phyloP scores from a whole-genome alignment of 2,888 invertebrate species.

The Alentia gelatinosa region DNA sequence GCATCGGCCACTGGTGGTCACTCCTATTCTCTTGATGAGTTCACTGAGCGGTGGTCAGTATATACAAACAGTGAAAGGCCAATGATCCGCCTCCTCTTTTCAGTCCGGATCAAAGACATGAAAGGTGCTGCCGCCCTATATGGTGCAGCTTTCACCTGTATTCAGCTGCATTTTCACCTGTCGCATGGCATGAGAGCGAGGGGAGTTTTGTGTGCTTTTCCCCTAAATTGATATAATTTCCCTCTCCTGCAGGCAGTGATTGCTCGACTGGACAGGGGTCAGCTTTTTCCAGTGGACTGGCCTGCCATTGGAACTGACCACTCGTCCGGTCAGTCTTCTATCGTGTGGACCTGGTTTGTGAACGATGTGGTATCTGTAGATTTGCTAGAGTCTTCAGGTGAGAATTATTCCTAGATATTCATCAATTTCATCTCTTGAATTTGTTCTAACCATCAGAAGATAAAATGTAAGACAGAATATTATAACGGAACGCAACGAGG shows the following conservation, averaged over 20 bases:
- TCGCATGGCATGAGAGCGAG: not conserved
- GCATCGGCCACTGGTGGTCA: not conserved
- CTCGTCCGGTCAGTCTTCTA: conserved; percentile 6
- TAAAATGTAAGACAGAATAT: too few species aligned
- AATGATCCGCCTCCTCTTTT: conserved; percentile 1
- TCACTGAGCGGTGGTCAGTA: not conserved
- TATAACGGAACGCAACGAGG: too few species aligned
- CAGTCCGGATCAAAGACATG: not conserved
- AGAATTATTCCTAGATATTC: too few species aligned
- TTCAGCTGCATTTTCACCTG: not conserved
- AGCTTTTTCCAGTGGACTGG: conserved; percentile 26
- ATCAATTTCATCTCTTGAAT: too few species aligned
- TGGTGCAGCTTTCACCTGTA: not conserved
- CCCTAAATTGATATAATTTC: conserved; percentile 45
- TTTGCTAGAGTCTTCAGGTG: too few species aligned
- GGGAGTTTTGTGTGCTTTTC: not conserved
- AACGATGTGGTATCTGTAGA: too few species aligned
- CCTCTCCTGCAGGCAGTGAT: not conserved
- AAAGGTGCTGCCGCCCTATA: not conserved
- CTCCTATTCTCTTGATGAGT: too few species aligned
- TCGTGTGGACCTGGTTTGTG: not conserved
- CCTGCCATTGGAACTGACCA: not conserved
- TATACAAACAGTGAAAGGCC: not conserved
- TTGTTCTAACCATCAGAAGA: too few species aligned
- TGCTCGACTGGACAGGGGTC: conserved; percentile 10